Base-by-base conservation (phyloP, 64 coral and sea anemone species). In the Platygyra sinensis region DNA sequence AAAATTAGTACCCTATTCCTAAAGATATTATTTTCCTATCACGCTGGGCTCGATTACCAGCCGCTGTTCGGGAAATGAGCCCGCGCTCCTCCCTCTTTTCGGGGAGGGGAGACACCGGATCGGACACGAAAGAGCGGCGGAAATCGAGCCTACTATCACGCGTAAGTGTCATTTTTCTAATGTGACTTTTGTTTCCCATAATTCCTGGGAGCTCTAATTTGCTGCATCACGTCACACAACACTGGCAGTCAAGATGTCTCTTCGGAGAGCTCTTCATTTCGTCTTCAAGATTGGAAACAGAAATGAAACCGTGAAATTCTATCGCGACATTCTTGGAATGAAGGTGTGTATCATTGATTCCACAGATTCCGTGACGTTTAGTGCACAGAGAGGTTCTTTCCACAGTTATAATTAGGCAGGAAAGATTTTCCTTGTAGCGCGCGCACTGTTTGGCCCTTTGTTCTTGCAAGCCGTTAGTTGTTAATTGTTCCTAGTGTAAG, bases 251-350 rank as follows among this genome's bases (percentile, higher is more conserved):
- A 93, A 93, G 15, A 99, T 99, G 96, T 62, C 87, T 12, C 57
- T 74, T 27, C 54, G 91, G 32, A 93, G 94, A 72, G 91, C 88
- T 46, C 74, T 99, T 18, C 97, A 99, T 93, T 99, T 99, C 92
- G 97, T 99, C 31, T 99, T 99, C 79, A 99, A 99, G 75, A 91
- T 99, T 46, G 93, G 72, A 20, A 93, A 99, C 79, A 72, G 97
- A 80, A 95, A 93, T 80, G 97, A 91, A 8, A 99, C 91, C 30
- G 62, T 91, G 30, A 99, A 80, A 49, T 99, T 99, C 88, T 99
- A 99, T 89, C 83, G 97, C 38, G 94, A 95, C 2, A 79, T 99
- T 57, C 88, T 99, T 62, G 97, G 97, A 27, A 95, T 99, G 88
- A 99, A 99, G 97, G 97, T 99, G 67, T 62, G 80, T 64, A 54